Base-by-base conservation (phyloP, 2,797 vertebrate species). In the Sebastes minor region DNA sequence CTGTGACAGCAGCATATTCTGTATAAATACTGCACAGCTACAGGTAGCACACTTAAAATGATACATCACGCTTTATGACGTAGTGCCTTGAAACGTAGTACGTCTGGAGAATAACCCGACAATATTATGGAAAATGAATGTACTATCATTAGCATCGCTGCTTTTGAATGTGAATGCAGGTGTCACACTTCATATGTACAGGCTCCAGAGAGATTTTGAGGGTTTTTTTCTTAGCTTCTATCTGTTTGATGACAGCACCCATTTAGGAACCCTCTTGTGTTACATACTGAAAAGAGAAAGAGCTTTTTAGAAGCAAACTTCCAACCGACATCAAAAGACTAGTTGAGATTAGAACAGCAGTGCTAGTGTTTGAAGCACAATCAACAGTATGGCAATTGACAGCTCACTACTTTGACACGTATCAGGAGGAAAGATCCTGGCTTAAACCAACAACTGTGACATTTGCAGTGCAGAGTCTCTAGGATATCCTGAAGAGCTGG, bases 381-480 rank as follows among this genome's bases (percentile, higher is more conserved):
- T 68, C 69, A 84, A 82, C 56, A 76, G 8, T 14, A 5, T 1
- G 2, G 1, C 10, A 62, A 59, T 2, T 53, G 38, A 71, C 67
- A 71, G 68, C 52, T 18, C 6, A 2, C 53, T 14, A 53, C 63
- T 62, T 53, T 62, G 14, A 30, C 72, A 73, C 12, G 35, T 32
- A 68, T 60, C 25, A 71, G 27, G 69, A 71, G 49, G 32, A 13
- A 23, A 77, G 57, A 84, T 86, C 84, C 75, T 33, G 60, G 9
- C 53, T 71, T 81, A 77, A 86, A 85, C 68, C 67, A 84, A 90
- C 74, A 88, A 49, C 72, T 33, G 62, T 82, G 82, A 84, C 78
- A 88, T 91, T 86, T 82, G 30, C 63, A 25, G 4, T 30, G 35
- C 18, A 57, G 55, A 85, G 57, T 78, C 22, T 76, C 30, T 25